Evolutionary conservation across 2,797 vertebrate species (phyloP).

Genomic region (Urophycis tenuis): DNA sequence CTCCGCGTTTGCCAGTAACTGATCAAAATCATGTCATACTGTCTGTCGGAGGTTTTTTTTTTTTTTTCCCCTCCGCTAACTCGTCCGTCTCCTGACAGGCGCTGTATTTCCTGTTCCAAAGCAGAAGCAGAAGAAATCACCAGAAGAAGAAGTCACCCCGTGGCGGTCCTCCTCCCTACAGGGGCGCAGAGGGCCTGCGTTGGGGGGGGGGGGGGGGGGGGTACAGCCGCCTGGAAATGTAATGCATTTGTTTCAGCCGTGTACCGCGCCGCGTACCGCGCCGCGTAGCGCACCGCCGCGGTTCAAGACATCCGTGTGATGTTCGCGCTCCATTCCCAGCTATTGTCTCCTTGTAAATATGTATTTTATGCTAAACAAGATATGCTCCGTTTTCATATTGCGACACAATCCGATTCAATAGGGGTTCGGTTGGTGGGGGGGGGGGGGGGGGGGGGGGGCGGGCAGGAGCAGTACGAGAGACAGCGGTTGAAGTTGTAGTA

Average conservation of each 20-base stretch:
- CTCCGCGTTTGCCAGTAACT: background rate
- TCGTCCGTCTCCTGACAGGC: background rate
- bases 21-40: background rate
- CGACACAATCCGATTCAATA: background rate
- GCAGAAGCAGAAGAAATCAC: background rate
- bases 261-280: too few relatives aligned
- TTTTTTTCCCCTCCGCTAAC: background rate
- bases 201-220: conserved; percentile 11
- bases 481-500: background rate
- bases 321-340: conserved; percentile 39
- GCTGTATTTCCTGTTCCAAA: background rate
- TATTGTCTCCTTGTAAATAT: background rate
- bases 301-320: conserved; percentile 24
- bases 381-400: background rate
- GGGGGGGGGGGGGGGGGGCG: too few relatives aligned
- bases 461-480: background rate
- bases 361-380: background rate
- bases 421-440: too few relatives aligned
- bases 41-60: background rate
- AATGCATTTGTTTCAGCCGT: conserved; percentile 48
- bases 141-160: conserved; percentile 32
- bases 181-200: background rate
- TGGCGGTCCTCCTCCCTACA: conserved; percentile 43
- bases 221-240: conserved; percentile 41
- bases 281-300: conserved; percentile 39